phyloP scores from a whole-genome alignment of 2,888 invertebrate genomes.

The Heliconius ethilla region DNA sequence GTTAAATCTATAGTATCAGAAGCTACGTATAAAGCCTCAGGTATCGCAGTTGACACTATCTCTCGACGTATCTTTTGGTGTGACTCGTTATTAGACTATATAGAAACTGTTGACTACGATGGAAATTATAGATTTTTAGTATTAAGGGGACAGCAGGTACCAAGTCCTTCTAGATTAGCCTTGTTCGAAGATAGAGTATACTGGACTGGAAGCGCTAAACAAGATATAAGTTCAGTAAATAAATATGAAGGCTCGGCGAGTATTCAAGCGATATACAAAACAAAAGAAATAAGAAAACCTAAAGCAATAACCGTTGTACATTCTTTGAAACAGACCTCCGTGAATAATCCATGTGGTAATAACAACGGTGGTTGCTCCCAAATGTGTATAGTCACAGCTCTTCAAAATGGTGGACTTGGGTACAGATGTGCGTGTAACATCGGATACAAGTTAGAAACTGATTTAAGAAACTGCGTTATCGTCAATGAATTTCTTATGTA shows the following conservation, averaged over 20 bases:
- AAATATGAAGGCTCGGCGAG: constrained; percentile 91
- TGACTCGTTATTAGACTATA: constrained; percentile 96
- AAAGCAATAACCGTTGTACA: constrained; percentile 93
- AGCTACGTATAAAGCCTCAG: constrained; percentile 96
- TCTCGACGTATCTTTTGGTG: constrained; percentile 97
- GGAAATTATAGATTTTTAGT: constrained; percentile 91
- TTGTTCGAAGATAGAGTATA: constrained; percentile 93
- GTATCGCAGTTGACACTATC: constrained; percentile 94
- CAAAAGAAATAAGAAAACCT: constrained; percentile 90
- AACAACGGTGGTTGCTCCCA: constrained; percentile 96
- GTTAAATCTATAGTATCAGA: constrained; percentile 92
- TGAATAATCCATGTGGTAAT: constrained; percentile 91
- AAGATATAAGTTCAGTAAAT: constrained; percentile 93
- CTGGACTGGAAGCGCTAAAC: constrained; percentile 96
- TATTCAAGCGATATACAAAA: constrained; percentile 90
- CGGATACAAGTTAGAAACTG: constrained; percentile 88
- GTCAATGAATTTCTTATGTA: constrained; percentile 96
- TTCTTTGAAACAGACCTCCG: constrained; percentile 87
- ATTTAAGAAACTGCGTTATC: constrained; percentile 89
- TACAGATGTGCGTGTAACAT: constrained; percentile 96
- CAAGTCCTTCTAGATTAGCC: constrained; percentile 91
- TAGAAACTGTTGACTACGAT: constrained; percentile 97
- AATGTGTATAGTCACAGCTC: constrained; percentile 94
- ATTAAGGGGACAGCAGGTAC: constrained; percentile 91
- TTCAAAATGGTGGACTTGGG: constrained; percentile 87